phyloP scores from a whole-genome alignment of 2,888 invertebrate species.

The Sinopyrophorus schimmeli region DNA sequence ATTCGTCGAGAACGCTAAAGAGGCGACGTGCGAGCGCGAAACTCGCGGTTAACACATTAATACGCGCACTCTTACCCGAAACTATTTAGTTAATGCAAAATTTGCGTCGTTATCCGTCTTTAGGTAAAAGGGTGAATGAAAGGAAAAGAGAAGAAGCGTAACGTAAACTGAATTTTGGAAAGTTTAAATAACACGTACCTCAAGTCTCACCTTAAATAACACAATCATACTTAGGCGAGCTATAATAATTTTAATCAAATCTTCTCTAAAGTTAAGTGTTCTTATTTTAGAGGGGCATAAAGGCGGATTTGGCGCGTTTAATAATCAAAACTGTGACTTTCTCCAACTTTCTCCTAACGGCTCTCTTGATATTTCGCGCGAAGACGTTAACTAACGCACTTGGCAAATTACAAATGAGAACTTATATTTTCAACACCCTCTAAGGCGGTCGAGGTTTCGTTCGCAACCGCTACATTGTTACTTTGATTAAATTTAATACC shows the following conservation, averaged over 20 bases:
- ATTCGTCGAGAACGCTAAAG: constrained; percentile 42
- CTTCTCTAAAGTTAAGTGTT: constrained; percentile 41
- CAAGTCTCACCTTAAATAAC: constrained; percentile 52
- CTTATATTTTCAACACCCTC: constrained; percentile 53
- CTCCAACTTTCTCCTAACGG: constrained; percentile 52
- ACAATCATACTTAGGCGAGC: constrained; percentile 53
- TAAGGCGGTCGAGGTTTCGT: constrained; percentile 39
- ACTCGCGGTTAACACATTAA: constrained; percentile 41
- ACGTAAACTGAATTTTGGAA: constrained; percentile 21
- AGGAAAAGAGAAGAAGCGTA: constrained; percentile 26
- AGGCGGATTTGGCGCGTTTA: constrained; percentile 47
- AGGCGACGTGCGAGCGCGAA: constrained; percentile 38
- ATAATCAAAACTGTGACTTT: constrained; percentile 54
- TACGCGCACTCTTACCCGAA: constrained; percentile 28
- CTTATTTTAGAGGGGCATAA: constrained; percentile 44
- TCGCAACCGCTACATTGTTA: constrained; percentile 48
- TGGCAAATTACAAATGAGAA: constrained; percentile 54
- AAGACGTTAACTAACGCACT: constrained; percentile 54
- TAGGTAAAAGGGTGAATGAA: neutral
- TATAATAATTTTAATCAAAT: constrained; percentile 54
- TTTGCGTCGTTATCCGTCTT: constrained; percentile 4
- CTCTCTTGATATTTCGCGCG: constrained; percentile 51
- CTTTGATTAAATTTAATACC: constrained; percentile 54
- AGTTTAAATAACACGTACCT: constrained; percentile 39
- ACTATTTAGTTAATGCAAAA: constrained; percentile 1